These are phyloP conservation scores for Anguilla marmorata DNA, from an alignment of 2,797 vertebrate genomes.

Conservation along the genomic window DNA sequence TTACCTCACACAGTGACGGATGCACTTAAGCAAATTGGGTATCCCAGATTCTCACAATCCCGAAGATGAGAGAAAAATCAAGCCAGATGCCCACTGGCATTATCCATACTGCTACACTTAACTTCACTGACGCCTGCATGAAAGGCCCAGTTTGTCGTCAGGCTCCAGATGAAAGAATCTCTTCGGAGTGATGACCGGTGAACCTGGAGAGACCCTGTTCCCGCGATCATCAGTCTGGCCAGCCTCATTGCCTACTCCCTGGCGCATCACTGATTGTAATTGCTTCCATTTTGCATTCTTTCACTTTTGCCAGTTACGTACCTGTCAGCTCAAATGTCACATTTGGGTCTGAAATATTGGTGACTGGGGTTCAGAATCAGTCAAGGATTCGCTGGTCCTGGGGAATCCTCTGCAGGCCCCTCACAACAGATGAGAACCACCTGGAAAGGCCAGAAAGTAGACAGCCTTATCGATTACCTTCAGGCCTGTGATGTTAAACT, in stretches of 20 bases:
- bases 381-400: background rate
- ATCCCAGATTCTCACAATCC: background rate
- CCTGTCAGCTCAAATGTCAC: background rate
- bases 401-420: background rate
- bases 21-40: background rate
- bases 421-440: background rate
- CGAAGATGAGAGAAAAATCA: background rate
- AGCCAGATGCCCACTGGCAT: background rate
- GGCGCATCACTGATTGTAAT: conserved; percentile 29
- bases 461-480: background rate
- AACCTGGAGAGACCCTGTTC: background rate
- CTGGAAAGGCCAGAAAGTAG: background rate
- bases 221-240: background rate
- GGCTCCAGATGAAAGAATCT: background rate
- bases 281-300: conserved; percentile 25
- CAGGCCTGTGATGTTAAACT: background rate
- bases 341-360: background rate
- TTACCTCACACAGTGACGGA: background rate
- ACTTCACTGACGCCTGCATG: background rate
- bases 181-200: background rate
- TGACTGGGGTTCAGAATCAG: background rate
- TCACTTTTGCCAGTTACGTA: background rate
- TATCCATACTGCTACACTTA: background rate
- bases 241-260: background rate
- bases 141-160: background rate